Percentiles rank a stretch among this genome's conserved stretches.
Conservation (phyloP, 2,797 vertebrate genomes). For the Microctenopoma lineatum region DNA sequence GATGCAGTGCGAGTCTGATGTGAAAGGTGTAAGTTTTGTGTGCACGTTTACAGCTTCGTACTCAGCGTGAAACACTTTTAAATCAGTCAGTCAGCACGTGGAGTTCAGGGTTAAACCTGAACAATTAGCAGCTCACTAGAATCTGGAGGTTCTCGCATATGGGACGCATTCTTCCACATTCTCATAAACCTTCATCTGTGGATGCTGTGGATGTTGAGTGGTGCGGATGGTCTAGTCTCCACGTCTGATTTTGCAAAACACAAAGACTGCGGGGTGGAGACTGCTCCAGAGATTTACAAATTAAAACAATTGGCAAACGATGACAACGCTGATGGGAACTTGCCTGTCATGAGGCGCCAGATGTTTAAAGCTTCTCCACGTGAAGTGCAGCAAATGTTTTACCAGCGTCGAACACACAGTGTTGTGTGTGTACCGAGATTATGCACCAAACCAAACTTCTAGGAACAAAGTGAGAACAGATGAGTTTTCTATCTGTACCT, state of each 20-base stretch:
- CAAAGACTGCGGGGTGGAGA: background rate
- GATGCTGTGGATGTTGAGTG: slow-evolving; percentile 64
- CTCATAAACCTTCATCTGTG: slow-evolving; percentile 84
- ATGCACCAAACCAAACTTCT: slow-evolving; percentile 38
- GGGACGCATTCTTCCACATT: slow-evolving; percentile 83
- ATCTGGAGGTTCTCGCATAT: slow-evolving; percentile 80
- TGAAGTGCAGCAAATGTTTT: slow-evolving; percentile 62
- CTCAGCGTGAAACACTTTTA: slow-evolving; percentile 10
- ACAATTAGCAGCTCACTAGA: slow-evolving; percentile 64
- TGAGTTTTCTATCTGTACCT: slow-evolving; percentile 57
- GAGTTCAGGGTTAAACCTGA: slow-evolving; percentile 20
- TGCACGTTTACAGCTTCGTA: slow-evolving; percentile 22
- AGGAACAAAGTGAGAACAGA: slow-evolving; percentile 44
- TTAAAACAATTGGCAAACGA: background rate
- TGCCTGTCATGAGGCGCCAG: slow-evolving; percentile 66
- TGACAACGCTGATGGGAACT: slow-evolving; percentile 20
- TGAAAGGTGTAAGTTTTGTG: background rate
- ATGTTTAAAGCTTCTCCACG: slow-evolving; percentile 60
- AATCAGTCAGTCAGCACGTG: slow-evolving; percentile 6
- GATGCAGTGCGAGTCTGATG: background rate
- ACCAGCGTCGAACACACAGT: slow-evolving; percentile 30
- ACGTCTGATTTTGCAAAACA: slow-evolving; percentile 44
- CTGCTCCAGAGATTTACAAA: background rate
- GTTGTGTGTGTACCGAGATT: slow-evolving; percentile 23
- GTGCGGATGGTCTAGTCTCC: slow-evolving; percentile 52